Percentiles rank a stretch among this genome's conserved stretches.
phyloP scores from a whole-genome alignment of 1,140 invertebrate genomes.

The Pantala flavescens region DNA sequence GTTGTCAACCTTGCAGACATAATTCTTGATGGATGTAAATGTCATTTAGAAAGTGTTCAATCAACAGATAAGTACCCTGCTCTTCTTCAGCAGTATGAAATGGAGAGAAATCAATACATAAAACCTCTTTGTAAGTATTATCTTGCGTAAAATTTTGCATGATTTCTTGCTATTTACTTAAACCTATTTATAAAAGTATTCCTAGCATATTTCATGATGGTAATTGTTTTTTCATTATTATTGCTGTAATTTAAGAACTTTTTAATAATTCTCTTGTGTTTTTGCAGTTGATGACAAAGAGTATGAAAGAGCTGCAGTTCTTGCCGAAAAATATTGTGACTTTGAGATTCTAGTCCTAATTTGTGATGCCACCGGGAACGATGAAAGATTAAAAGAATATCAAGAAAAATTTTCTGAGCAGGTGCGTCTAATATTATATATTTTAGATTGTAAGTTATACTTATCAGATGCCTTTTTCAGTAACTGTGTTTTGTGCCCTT shows the following conservation, averaged over 20 bases:
- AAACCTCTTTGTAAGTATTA: slow-evolving; percentile 40
- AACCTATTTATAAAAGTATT: neutral
- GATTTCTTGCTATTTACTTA: neutral
- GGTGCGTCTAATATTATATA: slow-evolving; percentile 25
- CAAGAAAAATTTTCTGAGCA: slow-evolving; percentile 57
- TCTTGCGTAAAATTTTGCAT: neutral
- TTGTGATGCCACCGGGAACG: slow-evolving; percentile 64
- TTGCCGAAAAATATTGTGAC: slow-evolving; percentile 86
- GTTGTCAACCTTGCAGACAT: slow-evolving; percentile 61
- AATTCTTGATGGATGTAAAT: slow-evolving; percentile 61
- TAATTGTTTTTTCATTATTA: too few species aligned
- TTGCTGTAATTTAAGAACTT: too few species aligned
- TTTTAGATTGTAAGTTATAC: neutral
- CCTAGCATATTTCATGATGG: too few species aligned
- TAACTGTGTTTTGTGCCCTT: too few species aligned
- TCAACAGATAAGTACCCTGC: slow-evolving; percentile 45
- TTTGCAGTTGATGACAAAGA: slow-evolving; percentile 59
- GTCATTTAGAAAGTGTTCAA: slow-evolving; percentile 57
- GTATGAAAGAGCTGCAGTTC: slow-evolving; percentile 63
- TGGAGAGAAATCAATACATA: slow-evolving; percentile 51
- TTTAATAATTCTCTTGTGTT: too few species aligned
- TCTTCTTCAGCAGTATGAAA: slow-evolving; percentile 53
- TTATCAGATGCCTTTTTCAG: too few species aligned
- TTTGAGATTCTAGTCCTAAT: slow-evolving; percentile 71
- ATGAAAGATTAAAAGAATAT: slow-evolving; percentile 64